Conservation (phyloP, 2,113 vertebrate genomes). For the Salminus brasiliensis region DNA sequence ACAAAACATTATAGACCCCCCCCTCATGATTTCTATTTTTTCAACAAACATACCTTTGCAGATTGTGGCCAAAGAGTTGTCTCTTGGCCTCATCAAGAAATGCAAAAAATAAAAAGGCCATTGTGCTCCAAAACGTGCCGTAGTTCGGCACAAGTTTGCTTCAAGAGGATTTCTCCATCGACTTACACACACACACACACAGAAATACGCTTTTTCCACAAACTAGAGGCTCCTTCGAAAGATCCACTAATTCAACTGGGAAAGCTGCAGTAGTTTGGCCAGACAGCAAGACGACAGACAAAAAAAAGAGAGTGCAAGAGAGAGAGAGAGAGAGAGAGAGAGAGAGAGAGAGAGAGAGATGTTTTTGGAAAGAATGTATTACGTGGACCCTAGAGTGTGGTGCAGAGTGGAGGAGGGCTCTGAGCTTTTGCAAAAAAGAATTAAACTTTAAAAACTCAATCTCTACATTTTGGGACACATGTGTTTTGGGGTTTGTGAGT, state of each 20-base stretch:
- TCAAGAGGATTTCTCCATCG: too few relatives aligned
- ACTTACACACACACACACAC: neutral
- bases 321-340: slow-evolving; percentile 28
- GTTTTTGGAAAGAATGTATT: slow-evolving; percentile 53
- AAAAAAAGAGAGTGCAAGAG: slow-evolving; percentile 33
- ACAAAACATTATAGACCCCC: too few relatives aligned
- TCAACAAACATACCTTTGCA: too few relatives aligned
- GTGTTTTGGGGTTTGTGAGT: slow-evolving; percentile 10
- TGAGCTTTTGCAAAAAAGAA: neutral
- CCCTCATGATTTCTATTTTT: too few relatives aligned
- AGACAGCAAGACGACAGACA: slow-evolving; percentile 56
- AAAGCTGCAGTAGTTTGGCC: slow-evolving; percentile 44
- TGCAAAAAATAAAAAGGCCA: too few relatives aligned
- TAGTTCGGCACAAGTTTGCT: too few relatives aligned
- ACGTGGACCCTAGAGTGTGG: slow-evolving; percentile 32
- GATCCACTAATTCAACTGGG: slow-evolving; percentile 44
- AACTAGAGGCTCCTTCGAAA: slow-evolving; percentile 38
- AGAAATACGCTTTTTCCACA: slow-evolving; percentile 39
- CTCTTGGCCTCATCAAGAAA: too few relatives aligned
- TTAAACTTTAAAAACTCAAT: slow-evolving; percentile 15
- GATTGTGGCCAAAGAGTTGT: too few relatives aligned
- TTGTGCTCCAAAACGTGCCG: too few relatives aligned
- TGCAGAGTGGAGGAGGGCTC: slow-evolving; percentile 13
- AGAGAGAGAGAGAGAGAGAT: slow-evolving; percentile 37
- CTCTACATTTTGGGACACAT: slow-evolving; percentile 12